Conservation (phyloP, 92 coral and sea anemone genomes). For the Phenganax subtilis region DNA sequence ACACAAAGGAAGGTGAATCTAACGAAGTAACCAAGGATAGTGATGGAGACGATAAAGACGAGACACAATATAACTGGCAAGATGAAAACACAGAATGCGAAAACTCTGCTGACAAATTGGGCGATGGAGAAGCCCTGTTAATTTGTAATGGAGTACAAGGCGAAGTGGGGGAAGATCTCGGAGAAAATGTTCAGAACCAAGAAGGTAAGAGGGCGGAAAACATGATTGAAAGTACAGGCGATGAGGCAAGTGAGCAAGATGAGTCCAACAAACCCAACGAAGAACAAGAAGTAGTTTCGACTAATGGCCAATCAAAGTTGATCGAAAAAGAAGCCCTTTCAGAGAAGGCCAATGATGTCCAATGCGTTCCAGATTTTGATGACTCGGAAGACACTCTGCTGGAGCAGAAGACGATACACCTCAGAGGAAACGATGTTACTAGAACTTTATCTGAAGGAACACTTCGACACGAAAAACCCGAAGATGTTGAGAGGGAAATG, state of each 20-base stretch:
- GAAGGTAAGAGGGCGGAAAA: background rate
- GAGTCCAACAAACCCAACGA: background rate
- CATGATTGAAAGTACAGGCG: background rate
- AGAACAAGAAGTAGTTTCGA: background rate
- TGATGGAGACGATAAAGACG: background rate
- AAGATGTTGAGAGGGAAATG: background rate
- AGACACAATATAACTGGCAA: background rate
- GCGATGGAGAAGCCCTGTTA: background rate
- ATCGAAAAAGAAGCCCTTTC: background rate
- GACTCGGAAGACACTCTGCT: background rate
- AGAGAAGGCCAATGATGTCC: background rate
- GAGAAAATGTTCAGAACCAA: background rate
- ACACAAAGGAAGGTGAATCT: background rate
- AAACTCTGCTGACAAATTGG: background rate
- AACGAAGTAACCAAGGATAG: background rate
- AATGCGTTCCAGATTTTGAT: background rate
- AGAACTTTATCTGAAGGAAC: background rate
- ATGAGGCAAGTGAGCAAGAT: background rate
- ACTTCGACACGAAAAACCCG: background rate
- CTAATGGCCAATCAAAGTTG: background rate
- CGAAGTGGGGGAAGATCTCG: background rate
- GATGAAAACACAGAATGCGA: background rate
- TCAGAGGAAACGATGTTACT: background rate
- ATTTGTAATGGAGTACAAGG: conserved; percentile 2
- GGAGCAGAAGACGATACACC: background rate